Conservation (phyloP, 1,140 invertebrate species). For the Rhagoletis pomonella region DNA sequence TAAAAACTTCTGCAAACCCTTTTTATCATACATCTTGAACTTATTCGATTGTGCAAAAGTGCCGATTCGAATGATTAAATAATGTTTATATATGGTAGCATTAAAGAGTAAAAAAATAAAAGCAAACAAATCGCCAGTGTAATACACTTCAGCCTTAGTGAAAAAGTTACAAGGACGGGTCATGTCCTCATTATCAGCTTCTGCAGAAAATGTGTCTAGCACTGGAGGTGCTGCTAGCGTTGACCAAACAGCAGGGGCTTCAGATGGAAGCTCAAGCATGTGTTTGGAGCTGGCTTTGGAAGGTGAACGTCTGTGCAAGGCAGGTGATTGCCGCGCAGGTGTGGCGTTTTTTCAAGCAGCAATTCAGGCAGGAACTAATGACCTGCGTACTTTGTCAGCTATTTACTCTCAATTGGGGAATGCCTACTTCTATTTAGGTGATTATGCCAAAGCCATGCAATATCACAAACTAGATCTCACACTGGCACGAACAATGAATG, state of each 20-base stretch:
- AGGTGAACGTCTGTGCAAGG: constrained; percentile 96
- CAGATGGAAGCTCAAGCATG: constrained; percentile 85
- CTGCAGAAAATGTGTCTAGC: constrained; percentile 72
- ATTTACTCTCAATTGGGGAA: constrained; percentile 99
- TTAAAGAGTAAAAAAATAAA: not conserved
- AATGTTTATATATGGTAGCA: not conserved
- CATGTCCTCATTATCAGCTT: constrained; percentile 72
- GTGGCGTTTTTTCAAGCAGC: constrained; percentile 98
- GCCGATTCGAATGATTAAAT: not conserved
- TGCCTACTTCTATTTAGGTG: constrained; percentile 98
- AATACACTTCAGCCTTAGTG: not conserved
- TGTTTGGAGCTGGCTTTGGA: constrained; percentile 95
- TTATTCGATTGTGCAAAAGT: not conserved
- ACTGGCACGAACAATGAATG: constrained; percentile 84
- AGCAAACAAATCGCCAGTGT: not conserved
- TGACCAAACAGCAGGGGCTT: constrained; percentile 59
- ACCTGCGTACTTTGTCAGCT: constrained; percentile 93
- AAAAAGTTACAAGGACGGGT: constrained; percentile 14
- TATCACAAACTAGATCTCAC: constrained; percentile 98
- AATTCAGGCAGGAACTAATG: constrained; percentile 93
- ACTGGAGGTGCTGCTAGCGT: constrained; percentile 54
- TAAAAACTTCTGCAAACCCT: not conserved
- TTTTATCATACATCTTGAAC: not conserved
- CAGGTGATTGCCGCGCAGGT: constrained; percentile 95
- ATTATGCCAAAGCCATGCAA: constrained; percentile 97